A percentile compares a stretch with the other conserved stretches of the same genome.
phyloP scores from a whole-genome alignment of 2,113 vertebrate genomes.

The Ciconia boyciana region DNA sequence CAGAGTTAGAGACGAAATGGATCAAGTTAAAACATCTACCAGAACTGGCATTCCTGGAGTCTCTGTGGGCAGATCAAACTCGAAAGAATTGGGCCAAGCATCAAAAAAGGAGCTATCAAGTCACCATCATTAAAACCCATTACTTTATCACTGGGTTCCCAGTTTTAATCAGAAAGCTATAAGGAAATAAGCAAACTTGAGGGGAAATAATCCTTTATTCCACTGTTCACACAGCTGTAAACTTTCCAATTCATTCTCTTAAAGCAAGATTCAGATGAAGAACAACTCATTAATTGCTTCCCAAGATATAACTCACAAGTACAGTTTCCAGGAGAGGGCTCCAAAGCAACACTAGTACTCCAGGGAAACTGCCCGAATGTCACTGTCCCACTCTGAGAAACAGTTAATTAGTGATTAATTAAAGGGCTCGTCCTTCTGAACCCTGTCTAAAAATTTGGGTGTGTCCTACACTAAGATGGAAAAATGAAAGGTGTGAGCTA shows the following conservation, averaged over 20 bases:
- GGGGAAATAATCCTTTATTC: neutral
- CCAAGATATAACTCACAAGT: neutral
- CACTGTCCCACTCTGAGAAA: neutral
- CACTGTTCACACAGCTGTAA: neutral
- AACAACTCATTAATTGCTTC: neutral
- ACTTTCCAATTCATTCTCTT: neutral
- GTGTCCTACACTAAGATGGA: neutral
- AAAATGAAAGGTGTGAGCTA: neutral
- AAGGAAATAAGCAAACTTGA: neutral
- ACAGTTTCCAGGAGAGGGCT: constrained; percentile 55
- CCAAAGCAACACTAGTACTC: constrained; percentile 29
- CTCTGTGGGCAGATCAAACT: neutral
- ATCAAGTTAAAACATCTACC: neutral
- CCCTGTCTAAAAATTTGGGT: neutral
- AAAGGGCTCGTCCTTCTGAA: neutral
- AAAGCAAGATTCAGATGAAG: neutral
- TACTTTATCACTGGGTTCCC: neutral
- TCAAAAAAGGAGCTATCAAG: neutral
- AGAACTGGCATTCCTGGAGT: neutral
- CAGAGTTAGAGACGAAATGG: neutral
- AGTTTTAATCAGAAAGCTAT: neutral
- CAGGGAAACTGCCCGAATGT: neutral
- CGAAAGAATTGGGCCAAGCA: neutral
- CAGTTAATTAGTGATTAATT: neutral
- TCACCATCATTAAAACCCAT: neutral